These are phyloP conservation scores for Ammodytes dubius DNA, from an alignment of 2,113 vertebrate species.

Conservation along the genomic window DNA sequence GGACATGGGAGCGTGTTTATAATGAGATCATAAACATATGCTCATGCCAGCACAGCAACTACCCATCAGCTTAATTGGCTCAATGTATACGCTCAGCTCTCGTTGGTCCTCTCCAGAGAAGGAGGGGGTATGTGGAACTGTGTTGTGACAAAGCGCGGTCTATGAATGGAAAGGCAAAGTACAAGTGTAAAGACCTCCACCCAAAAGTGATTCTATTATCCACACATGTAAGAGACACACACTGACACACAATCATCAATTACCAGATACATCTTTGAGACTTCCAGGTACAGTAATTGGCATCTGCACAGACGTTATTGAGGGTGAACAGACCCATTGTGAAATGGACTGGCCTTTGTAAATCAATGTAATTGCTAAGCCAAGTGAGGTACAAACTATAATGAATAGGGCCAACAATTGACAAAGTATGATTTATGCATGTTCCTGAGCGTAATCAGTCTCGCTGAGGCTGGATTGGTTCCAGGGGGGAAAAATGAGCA, in stretches of 20 bases:
- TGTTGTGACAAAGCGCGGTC: conserved; percentile 18
- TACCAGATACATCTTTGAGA: neutral
- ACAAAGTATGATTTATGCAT: conserved; percentile 84
- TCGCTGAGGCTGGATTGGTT: conserved; percentile 50
- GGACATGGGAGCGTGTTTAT: conserved; percentile 68
- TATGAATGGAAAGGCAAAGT: conserved; percentile 5
- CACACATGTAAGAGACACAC: neutral
- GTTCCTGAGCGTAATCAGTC: conserved; percentile 72
- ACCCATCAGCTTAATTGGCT: conserved; percentile 77
- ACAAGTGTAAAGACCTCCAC: neutral
- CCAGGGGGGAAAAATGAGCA: conserved; percentile 60
- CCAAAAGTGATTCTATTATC: conserved; percentile 22
- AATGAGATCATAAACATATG: conserved; percentile 81
- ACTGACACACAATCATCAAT: neutral
- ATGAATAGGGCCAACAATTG: conserved; percentile 70
- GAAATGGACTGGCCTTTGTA: conserved; percentile 45
- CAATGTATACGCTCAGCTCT: conserved; percentile 59
- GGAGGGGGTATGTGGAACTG: conserved; percentile 35
- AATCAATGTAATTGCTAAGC: conserved; percentile 55
- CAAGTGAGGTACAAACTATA: conserved; percentile 58
- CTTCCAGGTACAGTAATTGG: conserved; percentile 33
- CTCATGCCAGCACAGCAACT: conserved; percentile 67
- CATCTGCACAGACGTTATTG: conserved; percentile 25
- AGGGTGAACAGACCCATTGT: conserved; percentile 51
- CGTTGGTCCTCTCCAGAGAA: conserved; percentile 54